phyloP scores from a whole-genome alignment of 2,797 vertebrate genomes.

The Menidia menidia region DNA sequence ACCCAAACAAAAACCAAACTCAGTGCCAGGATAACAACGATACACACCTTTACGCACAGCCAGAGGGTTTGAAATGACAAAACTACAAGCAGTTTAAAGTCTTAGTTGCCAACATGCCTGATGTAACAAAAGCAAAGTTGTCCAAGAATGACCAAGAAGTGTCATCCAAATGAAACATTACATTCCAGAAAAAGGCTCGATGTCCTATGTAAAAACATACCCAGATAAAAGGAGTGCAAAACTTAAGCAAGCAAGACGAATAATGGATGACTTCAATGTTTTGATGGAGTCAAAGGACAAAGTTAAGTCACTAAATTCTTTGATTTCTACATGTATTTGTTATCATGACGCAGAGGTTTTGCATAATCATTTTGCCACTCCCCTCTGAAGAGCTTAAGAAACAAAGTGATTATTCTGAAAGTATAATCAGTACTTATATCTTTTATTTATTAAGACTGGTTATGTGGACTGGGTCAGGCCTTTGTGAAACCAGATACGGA shows the following conservation, averaged over 20 bases:
- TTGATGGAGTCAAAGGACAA: no score
- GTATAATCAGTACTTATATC: neutral
- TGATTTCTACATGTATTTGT: no score
- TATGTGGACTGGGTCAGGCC: neutral
- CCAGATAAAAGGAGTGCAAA: neutral
- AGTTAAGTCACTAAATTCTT: no score
- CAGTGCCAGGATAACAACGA: no score
- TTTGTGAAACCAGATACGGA: no score
- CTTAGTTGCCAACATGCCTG: neutral
- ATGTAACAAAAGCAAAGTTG: neutral
- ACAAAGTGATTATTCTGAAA: no score
- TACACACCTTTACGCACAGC: no score
- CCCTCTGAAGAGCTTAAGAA: no score
- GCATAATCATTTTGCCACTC: no score
- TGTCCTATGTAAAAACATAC: neutral
- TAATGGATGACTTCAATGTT: neutral
- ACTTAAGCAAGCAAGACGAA: slow-evolving; percentile 1
- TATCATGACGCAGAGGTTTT: no score
- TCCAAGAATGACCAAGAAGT: neutral
- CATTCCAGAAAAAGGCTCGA: neutral
- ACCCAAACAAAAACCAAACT: no score
- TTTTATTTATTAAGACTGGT: neutral
- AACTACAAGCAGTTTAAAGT: neutral
- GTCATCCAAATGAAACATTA: slow-evolving; percentile 2
- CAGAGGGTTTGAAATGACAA: no score